Conservation (phyloP, 2,113 vertebrate genomes). For the Psammodynastes pulverulentus region DNA sequence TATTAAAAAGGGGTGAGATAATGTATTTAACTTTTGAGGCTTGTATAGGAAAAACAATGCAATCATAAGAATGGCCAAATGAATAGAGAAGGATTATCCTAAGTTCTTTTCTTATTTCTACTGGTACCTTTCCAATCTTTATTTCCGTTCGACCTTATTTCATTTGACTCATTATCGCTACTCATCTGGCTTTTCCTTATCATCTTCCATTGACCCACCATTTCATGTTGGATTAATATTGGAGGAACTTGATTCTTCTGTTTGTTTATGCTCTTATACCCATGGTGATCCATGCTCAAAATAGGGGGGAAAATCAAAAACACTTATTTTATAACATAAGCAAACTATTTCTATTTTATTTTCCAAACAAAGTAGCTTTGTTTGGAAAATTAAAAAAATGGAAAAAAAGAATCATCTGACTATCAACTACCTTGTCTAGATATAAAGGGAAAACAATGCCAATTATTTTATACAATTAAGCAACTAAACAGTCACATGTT, state of each 20-base stretch:
- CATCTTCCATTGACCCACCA: neutral
- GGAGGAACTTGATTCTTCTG: neutral
- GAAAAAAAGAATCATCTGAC: neutral
- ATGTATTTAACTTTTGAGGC: neutral
- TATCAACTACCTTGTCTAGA: neutral
- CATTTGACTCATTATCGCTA: neutral
- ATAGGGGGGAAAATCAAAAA: neutral
- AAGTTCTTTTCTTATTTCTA: neutral
- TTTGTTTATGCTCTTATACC: neutral
- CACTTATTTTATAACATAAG: neutral
- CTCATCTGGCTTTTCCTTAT: neutral
- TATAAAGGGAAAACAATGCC: neutral
- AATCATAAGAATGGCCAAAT: neutral
- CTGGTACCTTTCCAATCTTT: neutral
- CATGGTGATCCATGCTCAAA: neutral
- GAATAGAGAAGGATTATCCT: neutral
- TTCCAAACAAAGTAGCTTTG: neutral
- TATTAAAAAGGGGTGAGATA: neutral
- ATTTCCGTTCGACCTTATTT: neutral
- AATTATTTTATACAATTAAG: neutral
- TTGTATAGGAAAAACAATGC: neutral
- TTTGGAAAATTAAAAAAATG: neutral
- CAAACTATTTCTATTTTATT: neutral
- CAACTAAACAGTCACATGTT: neutral
- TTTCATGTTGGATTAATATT: neutral